Base-by-base conservation (phyloP, 1,140 invertebrate genomes). In the Drusus annulatus region DNA sequence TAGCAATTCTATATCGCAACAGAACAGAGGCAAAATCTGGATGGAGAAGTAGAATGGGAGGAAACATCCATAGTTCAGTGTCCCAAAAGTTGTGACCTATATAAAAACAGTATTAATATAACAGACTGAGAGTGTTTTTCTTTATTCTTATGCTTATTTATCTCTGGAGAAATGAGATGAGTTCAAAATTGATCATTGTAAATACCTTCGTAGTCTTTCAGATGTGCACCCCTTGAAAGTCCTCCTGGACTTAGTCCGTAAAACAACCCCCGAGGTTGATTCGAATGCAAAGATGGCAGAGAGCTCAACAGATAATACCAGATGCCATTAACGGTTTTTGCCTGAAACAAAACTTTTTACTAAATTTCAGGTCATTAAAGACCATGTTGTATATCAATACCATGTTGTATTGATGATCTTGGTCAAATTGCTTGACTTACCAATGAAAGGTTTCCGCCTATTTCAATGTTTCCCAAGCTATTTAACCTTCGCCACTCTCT, bases 281-380 rank as follows among this genome's bases (percentile, higher is more conserved):
- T 85, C 0, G 87, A 45, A 45, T 86, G 73, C 3, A 86, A 84
- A 0, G 91, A 87, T 0, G 91, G 91, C 62, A 92, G 81, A 0
- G 91, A 91, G 63, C 90, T 92, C 21, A 89, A 84, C 75, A 91
- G 86, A 77, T 91, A 91, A 81, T 91, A 92, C 85, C 91, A 91
- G 19, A 91, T 90, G 0, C 89, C 91, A 78, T 91, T 89, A 0
- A 91, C 87, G 83, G 90, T 91, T 81, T 90, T 90, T 17, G 86
- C 84, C 89, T 90, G 84, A 51, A 88, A 89, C n/a, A 21, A 68
- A 58, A 52, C 19, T 56, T 54, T 62, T 21, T 17, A 56, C 4
- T 60, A 23, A 23, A 60, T 10, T 60, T 19, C 16, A 19, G 23
- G 23, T 4, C 19, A 60, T 19, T 19, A 6, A 60, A 1, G 8